phyloP scores from a whole-genome alignment of 2,797 vertebrate species.

The Neosalanx taihuensis region DNA sequence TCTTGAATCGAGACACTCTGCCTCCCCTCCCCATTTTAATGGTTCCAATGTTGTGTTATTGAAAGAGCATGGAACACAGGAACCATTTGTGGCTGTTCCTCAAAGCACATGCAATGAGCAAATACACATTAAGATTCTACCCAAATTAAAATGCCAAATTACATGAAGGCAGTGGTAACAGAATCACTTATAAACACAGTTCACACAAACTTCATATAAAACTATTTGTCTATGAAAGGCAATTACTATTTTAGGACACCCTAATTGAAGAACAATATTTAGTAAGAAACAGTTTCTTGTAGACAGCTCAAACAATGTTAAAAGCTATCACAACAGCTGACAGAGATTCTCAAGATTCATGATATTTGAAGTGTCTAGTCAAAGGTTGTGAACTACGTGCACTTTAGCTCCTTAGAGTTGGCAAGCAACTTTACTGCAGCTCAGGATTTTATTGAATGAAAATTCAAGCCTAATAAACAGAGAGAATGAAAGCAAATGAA shows the following conservation, averaged over 20 bases:
- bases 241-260: neutral
- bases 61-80: constrained; percentile 68
- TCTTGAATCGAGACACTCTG: constrained; percentile 61
- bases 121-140: constrained; percentile 47
- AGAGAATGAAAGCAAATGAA: neutral
- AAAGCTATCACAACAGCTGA: neutral
- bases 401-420: constrained; percentile 10
- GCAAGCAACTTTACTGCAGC: constrained; percentile 26
- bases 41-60: constrained; percentile 72
- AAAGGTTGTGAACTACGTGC: constrained; percentile 1
- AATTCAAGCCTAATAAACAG: constrained; percentile 19
- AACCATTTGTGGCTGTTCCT: constrained; percentile 13
- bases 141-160: constrained; percentile 37
- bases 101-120: constrained; percentile 56
- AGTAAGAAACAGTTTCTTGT: neutral
- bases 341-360: no score
- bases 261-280: neutral
- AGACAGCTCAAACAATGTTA: neutral
- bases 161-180: neutral
- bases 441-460: constrained; percentile 39
- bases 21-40: constrained; percentile 58
- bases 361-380: constrained; percentile 15
- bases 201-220: neutral
- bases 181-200: neutral
- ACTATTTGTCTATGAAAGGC: neutral